These are phyloP conservation scores for Myiozetetes cayanensis DNA, from an alignment of 2,113 vertebrate species.

Conservation along the genomic window DNA sequence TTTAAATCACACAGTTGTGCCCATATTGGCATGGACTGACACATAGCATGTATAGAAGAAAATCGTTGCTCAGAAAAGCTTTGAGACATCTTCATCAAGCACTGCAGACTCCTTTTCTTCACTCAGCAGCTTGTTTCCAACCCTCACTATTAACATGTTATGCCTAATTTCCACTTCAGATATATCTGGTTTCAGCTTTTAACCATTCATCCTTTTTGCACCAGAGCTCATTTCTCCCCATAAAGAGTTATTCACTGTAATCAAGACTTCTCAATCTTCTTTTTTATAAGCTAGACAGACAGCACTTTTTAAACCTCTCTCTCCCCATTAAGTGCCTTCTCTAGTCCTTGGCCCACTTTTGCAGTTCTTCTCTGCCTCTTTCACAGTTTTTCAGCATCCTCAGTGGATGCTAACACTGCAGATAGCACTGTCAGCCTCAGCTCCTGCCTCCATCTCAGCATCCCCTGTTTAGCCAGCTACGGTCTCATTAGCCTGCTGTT, in stretches of 20 bases:
- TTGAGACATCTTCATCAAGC: neutral
- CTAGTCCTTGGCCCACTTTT: neutral
- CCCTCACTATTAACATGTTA: neutral
- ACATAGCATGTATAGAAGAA: neutral
- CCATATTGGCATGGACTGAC: neutral
- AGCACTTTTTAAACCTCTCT: neutral
- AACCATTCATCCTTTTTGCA: neutral
- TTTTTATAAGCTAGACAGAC: neutral
- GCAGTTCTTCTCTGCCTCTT: neutral
- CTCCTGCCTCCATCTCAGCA: neutral
- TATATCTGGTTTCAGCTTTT: conserved; percentile 27
- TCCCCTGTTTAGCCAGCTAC: neutral
- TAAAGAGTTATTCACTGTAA: conserved; percentile 20
- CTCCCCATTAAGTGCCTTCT: neutral
- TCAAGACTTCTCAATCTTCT: conserved; percentile 17
- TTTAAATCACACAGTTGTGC: neutral
- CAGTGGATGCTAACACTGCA: neutral
- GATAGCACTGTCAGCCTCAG: rapidly evolving
- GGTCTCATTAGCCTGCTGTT: neutral
- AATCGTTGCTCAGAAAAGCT: neutral
- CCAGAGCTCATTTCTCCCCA: neutral
- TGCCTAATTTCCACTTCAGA: neutral
- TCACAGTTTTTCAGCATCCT: neutral
- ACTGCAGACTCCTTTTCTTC: neutral
- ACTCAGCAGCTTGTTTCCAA: conserved; percentile 18